Evolutionary conservation across 2,888 invertebrate species (phyloP), one percentile per base, ranked within the genome.

Genomic region (Argyra leucocephala): DNA sequence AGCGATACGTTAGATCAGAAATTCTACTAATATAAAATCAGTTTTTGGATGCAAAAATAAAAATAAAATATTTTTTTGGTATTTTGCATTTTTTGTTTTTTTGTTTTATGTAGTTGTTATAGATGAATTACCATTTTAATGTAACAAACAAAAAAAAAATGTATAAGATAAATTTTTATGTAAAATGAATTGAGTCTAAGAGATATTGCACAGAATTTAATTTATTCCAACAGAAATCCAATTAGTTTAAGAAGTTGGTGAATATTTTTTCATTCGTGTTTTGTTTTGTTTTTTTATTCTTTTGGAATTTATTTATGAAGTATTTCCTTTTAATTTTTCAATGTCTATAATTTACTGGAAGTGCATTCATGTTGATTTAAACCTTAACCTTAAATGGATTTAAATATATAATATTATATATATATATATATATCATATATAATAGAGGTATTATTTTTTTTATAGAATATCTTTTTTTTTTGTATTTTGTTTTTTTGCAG

Each of bases 151-250:
- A n/a, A n/a, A n/a, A n/a, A n/a, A n/a, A n/a, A n/a, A n/a, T n/a
- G n/a, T n/a, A n/a, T n/a, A n/a, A 48, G 48, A 48, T 48, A 48
- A 48, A 48, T 18, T 48, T 48, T 18, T 48, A 48, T 15, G 48
- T 48, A 48, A 48, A 48, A 48, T 18, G 48, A 48, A 48, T 48
- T 48, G 48, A 48, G 18, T 48, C 48, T 18, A 48, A 48, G n/a
- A 31, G 48, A 48, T 48, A 48, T 48, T 48, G 48, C 48, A 48
- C 48, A 48, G 48, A 48, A 48, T 48, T 48, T 48, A 48, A 48
- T 48, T 48, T 48, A 48, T 48, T 48, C 48, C 15, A 48, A 48
- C 48, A 48, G 48, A 48, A 48, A 48, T 48, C 48, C 48, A 48
- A 48, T 48, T 48, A 48, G 48, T 48, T 48, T 48, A 18, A 48